A percentile compares a stretch with the other conserved stretches of the same genome.
phyloP scores from a whole-genome alignment of 2,888 invertebrate species.

The Drosophila multiciliata region DNA sequence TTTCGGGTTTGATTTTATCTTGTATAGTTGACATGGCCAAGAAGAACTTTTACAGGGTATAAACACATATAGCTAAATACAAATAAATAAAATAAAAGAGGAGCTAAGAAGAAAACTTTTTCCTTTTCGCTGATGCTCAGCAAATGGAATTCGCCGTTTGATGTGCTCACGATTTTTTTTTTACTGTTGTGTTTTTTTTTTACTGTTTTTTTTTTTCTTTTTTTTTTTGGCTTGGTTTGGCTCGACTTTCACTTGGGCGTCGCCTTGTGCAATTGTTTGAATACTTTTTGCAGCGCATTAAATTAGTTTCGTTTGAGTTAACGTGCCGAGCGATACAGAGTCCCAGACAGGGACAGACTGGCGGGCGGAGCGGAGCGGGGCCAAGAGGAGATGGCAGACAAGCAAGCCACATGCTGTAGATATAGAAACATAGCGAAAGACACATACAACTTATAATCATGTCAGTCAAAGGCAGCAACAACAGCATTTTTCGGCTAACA shows the following conservation, averaged over 20 bases:
- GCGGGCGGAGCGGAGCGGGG: not conserved
- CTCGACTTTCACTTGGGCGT: conserved; percentile 73
- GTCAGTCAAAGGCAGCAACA: conserved; percentile 78
- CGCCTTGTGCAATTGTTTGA: conserved; percentile 81
- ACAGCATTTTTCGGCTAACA: conserved; percentile 57
- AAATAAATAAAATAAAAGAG: conserved; percentile 31
- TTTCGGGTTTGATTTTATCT: not conserved
- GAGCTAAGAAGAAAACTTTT: conserved; percentile 58
- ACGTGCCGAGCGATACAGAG: conserved; percentile 67
- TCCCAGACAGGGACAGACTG: conserved; percentile 29
- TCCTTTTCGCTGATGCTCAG: conserved; percentile 68
- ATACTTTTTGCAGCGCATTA: conserved; percentile 80
- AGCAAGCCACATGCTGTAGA: conserved; percentile 40
- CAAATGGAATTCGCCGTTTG: conserved; percentile 81
- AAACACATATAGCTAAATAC: not conserved
- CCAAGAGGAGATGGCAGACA: conserved; percentile 14
- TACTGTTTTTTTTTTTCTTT: conserved; percentile 5
- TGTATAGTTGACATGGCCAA: not conserved
- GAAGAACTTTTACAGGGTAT: conserved; percentile 32
- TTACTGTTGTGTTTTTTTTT: conserved; percentile 9
- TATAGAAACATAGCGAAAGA: conserved; percentile 32
- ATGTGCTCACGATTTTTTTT: conserved; percentile 59
- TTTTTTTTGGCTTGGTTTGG: conserved; percentile 12
- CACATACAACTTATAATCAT: conserved; percentile 78
- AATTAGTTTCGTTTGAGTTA: conserved; percentile 83